Evolutionary conservation across 1,140 invertebrate species (phyloP).

Genomic region (Callitettix versicolor): DNA sequence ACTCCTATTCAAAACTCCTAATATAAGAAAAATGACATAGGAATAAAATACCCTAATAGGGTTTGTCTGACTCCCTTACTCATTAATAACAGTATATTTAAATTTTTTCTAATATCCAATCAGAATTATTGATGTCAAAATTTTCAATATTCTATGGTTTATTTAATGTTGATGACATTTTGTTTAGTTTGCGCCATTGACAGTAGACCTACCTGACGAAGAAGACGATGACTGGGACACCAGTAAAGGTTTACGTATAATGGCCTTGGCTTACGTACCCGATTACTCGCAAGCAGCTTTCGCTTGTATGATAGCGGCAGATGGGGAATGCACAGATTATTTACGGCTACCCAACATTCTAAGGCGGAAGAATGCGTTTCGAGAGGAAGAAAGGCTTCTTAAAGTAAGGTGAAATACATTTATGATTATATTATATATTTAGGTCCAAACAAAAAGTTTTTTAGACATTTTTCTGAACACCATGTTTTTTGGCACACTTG

Average conservation of each 20-base stretch:
- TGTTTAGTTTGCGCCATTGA: constrained; percentile 64
- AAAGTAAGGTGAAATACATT: constrained; percentile 40
- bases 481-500: no score
- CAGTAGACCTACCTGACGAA: constrained; percentile 63
- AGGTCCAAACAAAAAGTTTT: no score
- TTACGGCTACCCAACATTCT: constrained; percentile 75
- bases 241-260: constrained; percentile 70
- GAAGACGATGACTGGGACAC: constrained; percentile 89
- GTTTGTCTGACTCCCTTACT: no score
- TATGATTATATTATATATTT: neutral
- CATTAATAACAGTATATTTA: no score
- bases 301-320: constrained; percentile 71
- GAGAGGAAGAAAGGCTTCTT: constrained; percentile 55
- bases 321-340: constrained; percentile 88
- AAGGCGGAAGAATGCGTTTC: constrained; percentile 66
- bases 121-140: no score
- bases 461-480: no score
- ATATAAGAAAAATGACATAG: no score
- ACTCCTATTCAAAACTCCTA: no score
- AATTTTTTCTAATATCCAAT: no score
- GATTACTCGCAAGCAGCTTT: constrained; percentile 83
- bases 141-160: no score
- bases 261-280: constrained; percentile 80
- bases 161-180: no score
- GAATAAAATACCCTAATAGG: no score